Evolutionary conservation across 1,140 invertebrate species (phyloP), one percentile per base, ranked within the genome.

Genomic region (Drosophila nigromelanica): DNA sequence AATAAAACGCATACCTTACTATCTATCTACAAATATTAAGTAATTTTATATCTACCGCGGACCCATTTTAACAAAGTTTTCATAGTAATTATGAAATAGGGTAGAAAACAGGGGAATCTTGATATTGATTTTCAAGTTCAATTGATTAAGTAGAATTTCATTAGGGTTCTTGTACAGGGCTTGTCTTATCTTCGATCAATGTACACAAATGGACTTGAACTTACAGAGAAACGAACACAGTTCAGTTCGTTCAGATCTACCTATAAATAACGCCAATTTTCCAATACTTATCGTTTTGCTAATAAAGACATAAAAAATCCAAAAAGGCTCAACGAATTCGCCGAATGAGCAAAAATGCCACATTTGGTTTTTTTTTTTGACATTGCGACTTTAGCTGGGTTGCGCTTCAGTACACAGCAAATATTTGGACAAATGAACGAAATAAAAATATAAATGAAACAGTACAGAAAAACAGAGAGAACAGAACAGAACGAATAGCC

Each of bases 271-370:
- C 24, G 11, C 24, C 54, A 21, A 75, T 69, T 66, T 54, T 40
- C 47, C 47, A 67, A 78, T 87, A 87, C 51, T 76, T 81, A 81
- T 85, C 74, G 82, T 14, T 43, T 39, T 8, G 47, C 67, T 73
- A 86, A 87, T 86, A 86, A 82, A 86, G 82, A 72, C 75, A 86
- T 86, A 63, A 86, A 86, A 30, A 27, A 21, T 4, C 30, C 67
- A 76, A 73, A 87, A 60, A 50, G 78, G 59, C 72, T 74, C 60
- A 76, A 33, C 60, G 27, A 69, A 68, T 86, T 74, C 54, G 66
- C 73, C 75, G 78, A 85, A 83, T 82, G 71, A 59, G 79, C 61
- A 82, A 79, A 76, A 21, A 18, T 35, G 10, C 37, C 43, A 35
- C 0, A 54, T 52, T 43, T 48, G 50, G 45, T 8, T 8, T 10